Conservation (phyloP, 1,140 invertebrate species). For the Heliconius congener region DNA sequence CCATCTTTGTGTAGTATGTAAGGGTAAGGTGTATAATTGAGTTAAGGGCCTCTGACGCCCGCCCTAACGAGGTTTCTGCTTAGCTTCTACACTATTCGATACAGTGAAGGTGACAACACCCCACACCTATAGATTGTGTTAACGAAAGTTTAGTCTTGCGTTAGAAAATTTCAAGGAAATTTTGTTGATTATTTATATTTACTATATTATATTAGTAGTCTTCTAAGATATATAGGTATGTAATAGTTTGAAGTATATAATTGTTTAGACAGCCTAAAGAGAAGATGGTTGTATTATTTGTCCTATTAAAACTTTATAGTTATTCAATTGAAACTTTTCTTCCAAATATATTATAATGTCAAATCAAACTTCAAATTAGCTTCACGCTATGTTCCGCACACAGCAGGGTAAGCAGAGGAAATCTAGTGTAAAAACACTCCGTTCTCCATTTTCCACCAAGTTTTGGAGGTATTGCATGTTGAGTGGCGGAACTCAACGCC, state of each 20-base stretch:
- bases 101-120: constrained; percentile 39
- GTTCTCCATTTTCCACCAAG: too few relatives aligned
- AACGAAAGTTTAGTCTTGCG: constrained; percentile 23
- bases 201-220: not conserved
- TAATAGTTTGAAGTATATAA: not conserved
- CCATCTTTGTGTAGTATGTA: constrained; percentile 24
- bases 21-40: constrained; percentile 74
- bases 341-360: too few relatives aligned
- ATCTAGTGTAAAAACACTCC: too few relatives aligned
- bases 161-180: constrained; percentile 3
- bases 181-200: constrained; percentile 1
- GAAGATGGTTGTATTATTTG: not conserved
- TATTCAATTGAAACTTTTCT: not conserved
- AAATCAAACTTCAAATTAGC: too few relatives aligned
- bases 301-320: too few relatives aligned
- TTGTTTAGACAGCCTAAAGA: not conserved
- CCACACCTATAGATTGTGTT: constrained; percentile 29
- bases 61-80: constrained; percentile 69
- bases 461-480: too few relatives aligned
- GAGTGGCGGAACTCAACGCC: too few relatives aligned
- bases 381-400: too few relatives aligned
- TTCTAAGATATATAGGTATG: not conserved
- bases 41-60: constrained; percentile 76
- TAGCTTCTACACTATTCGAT: constrained; percentile 45
- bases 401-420: too few relatives aligned